A percentile compares a stretch with the other conserved stretches of the same genome.
phyloP scores from a whole-genome alignment of 2,113 vertebrate species.

The Anseranas semipalmata region DNA sequence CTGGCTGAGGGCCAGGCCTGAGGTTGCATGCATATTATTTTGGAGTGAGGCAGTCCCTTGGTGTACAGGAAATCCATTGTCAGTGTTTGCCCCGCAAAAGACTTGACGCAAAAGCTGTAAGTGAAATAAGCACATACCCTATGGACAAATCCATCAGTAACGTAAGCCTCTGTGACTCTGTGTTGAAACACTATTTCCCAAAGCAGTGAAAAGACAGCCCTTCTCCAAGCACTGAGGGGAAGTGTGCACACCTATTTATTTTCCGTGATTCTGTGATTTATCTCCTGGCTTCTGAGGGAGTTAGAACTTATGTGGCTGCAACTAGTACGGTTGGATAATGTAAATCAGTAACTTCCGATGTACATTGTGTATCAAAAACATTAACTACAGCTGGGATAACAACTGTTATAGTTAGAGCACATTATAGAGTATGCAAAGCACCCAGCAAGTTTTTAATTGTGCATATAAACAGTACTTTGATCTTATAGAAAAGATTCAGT shows the following conservation, averaged over 20 bases:
- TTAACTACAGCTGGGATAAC: rapidly evolving
- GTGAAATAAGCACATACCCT: not conserved
- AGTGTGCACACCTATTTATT: not conserved
- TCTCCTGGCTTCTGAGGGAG: rapidly evolving
- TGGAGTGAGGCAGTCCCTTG: not conserved
- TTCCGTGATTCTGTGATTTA: no score
- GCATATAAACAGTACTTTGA: not conserved
- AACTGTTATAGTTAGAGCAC: rapidly evolving
- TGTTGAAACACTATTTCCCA: not conserved
- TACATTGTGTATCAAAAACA: rapidly evolving
- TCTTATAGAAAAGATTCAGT: not conserved
- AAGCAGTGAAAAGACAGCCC: not conserved
- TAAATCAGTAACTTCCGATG: not conserved
- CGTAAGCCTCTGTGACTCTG: not conserved
- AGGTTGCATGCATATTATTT: not conserved
- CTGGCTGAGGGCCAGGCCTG: constrained; percentile 57
- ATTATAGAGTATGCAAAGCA: not conserved
- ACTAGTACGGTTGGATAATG: rapidly evolving
- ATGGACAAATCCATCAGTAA: not conserved
- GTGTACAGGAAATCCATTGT: constrained; percentile 51
- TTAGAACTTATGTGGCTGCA: not conserved
- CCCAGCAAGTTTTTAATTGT: not conserved
- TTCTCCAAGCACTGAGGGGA: not conserved
- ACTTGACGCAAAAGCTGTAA: not conserved
- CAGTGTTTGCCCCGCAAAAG: not conserved